These are phyloP conservation scores for Danio albolineatus DNA, from an alignment of 2,797 vertebrate species.

Conservation along the genomic window DNA sequence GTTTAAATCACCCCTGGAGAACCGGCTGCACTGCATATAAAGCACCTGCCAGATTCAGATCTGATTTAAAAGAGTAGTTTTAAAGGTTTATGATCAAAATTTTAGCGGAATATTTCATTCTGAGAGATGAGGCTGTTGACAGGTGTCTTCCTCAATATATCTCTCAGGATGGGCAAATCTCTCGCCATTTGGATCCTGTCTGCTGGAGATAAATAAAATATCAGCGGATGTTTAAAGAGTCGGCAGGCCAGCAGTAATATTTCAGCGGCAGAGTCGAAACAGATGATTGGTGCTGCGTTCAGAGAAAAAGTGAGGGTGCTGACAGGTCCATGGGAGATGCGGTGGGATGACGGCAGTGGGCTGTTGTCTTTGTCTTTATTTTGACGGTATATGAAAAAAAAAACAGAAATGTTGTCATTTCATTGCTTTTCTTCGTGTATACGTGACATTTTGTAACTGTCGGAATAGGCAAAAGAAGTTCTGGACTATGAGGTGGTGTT, in stretches of 20 bases:
- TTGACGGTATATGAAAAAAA: not conserved
- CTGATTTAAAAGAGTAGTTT: slow-evolving; percentile 29
- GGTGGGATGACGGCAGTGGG: slow-evolving; percentile 6
- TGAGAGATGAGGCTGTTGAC: slow-evolving; percentile 53
- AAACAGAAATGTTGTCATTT: slow-evolving; percentile 35
- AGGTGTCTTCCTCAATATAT: slow-evolving; percentile 60
- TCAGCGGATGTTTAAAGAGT: slow-evolving; percentile 63
- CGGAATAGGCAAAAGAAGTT: slow-evolving; percentile 18
- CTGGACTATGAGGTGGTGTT: not conserved
- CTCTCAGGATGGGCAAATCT: slow-evolving; percentile 47
- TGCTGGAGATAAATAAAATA: slow-evolving; percentile 66
- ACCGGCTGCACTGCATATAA: not conserved
- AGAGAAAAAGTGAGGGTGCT: slow-evolving; percentile 29
- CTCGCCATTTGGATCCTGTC: slow-evolving; percentile 57
- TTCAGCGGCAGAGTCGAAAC: slow-evolving; percentile 29
- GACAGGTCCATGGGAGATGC: slow-evolving; percentile 36
- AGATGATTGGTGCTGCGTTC: slow-evolving; percentile 34
- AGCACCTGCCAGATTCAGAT: slow-evolving; percentile 31
- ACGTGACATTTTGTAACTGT: slow-evolving; percentile 30
- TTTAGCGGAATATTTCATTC: slow-evolving; percentile 43
- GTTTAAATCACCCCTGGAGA: slow-evolving; percentile 34
- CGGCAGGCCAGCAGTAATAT: slow-evolving; percentile 47
- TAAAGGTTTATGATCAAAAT: slow-evolving; percentile 52
- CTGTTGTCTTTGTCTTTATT: slow-evolving; percentile 15
- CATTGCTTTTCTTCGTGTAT: slow-evolving; percentile 3